phyloP scores from a whole-genome alignment of 2,888 invertebrate species.

The Heteromurus nitidus region DNA sequence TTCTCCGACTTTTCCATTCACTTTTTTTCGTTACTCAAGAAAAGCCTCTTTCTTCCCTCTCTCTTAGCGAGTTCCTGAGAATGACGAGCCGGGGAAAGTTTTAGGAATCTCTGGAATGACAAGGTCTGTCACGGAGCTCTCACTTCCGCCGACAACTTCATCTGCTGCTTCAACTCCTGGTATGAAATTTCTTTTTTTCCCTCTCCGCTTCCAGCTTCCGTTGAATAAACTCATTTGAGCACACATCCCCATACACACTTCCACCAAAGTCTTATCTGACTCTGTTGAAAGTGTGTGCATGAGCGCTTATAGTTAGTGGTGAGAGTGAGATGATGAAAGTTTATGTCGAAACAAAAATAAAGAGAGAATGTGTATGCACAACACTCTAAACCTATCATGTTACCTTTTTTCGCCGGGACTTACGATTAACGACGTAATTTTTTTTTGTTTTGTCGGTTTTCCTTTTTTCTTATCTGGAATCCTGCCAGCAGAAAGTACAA shows the following conservation, averaged over 20 bases:
- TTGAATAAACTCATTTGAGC: too few relatives aligned
- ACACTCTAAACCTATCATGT: too few relatives aligned
- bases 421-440: too few relatives aligned
- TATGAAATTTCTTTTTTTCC: constrained; percentile 32
- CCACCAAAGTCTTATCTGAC: constrained; percentile 43
- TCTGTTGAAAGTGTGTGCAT: constrained; percentile 9
- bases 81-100: constrained; percentile 73
- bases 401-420: too few relatives aligned
- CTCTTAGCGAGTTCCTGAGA: constrained; percentile 71
- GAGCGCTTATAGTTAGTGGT: not conserved
- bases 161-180: constrained; percentile 73
- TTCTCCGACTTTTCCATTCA: constrained; percentile 14
- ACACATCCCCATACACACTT: constrained; percentile 11
- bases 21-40: constrained; percentile 1
- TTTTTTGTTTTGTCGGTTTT: too few relatives aligned
- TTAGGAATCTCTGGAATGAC: constrained; percentile 70
- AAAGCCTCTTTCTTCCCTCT: constrained; percentile 1
- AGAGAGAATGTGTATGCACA: too few relatives aligned
- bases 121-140: constrained; percentile 72
- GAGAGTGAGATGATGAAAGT: not conserved
- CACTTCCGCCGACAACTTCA: constrained; percentile 68
- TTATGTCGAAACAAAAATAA: too few relatives aligned
- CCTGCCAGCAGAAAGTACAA: constrained; percentile 72
- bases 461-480: constrained; percentile 28
- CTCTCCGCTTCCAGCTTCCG: too few relatives aligned